Conservation (phyloP, 2,797 vertebrate genomes). For the Diplodus puntazzo region DNA sequence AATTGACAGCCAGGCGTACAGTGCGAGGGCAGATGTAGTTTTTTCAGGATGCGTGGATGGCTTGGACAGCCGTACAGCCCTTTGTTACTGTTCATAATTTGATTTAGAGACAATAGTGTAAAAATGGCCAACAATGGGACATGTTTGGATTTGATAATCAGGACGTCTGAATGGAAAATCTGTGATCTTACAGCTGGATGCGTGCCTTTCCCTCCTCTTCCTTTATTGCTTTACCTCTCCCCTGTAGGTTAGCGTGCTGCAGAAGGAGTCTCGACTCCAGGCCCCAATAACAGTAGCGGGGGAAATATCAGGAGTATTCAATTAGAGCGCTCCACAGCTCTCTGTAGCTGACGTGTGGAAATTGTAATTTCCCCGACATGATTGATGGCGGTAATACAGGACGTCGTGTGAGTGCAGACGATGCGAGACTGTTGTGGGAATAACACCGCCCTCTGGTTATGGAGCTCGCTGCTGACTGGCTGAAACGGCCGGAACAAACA, state of each 20-base stretch:
- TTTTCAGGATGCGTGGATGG: conserved; percentile 38
- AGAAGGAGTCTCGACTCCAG: conserved; percentile 60
- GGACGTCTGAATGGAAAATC: conserved; percentile 34
- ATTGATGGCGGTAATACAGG: conserved; percentile 87
- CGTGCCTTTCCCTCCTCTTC: conserved; percentile 1
- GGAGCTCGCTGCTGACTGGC: conserved; percentile 71
- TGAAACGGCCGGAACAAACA: conserved; percentile 57
- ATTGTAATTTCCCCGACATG: conserved; percentile 87
- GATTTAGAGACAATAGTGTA: conserved; percentile 36
- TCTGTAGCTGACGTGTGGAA: conserved; percentile 85
- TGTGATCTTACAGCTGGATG: conserved; percentile 14
- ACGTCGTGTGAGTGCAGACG: conserved; percentile 77
- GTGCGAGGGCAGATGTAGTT: conserved; percentile 29
- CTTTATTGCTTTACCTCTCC: conserved; percentile 69
- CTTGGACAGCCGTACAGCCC: conserved; percentile 42
- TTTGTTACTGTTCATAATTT: conserved; percentile 53
- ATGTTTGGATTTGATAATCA: conserved; percentile 42
- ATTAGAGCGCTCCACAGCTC: conserved; percentile 80
- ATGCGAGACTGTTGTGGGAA: conserved; percentile 74
- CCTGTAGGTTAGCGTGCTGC: conserved; percentile 67
- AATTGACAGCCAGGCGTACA: conserved; percentile 65
- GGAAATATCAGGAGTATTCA: conserved; percentile 82
- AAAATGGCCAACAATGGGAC: conserved; percentile 40
- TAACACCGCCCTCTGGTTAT: conserved; percentile 73
- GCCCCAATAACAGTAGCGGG: conserved; percentile 69